Evolutionary conservation across 2,888 invertebrate genomes (phyloP), one percentile per base, ranked within the genome.

Genomic region (Zeuzera pyrina): DNA sequence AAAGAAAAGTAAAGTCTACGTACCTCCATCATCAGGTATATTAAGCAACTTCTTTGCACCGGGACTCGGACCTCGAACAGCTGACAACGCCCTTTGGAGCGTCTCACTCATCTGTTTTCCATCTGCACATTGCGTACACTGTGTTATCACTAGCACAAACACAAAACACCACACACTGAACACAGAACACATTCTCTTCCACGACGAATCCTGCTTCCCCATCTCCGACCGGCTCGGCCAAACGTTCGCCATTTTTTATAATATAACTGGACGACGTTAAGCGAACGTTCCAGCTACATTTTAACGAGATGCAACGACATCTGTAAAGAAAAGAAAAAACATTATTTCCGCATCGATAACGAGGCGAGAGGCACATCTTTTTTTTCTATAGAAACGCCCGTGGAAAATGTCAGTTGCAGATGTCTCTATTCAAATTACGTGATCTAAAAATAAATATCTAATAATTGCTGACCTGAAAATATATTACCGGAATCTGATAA

Each of bases 1-100:
- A n/a, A n/a, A n/a, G n/a, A 8, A 15, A 12, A 15, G 3, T 5
- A 29, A 29, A 6, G n/a, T 15, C 7, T 12, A 48, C 74, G 49
- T 28, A 84, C 84, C 84, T 84, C 83, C 84, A 74, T 84, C 84
- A 43, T 84, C 84, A 34, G 84, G 84, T 32, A 84, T 84, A 45
- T 84, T 84, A 13, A 84, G 68, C 59, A 84, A 52, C 54, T 84
- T 84, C 71, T 84, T 84, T 4, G 84, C 84, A 0, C 84, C 84
- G 27, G 84, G 84, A 41, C 84, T 84, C 24, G 84, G 84, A 1
- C 84, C 84, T 0, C 84, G 46, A 3, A 81, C 84, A 25, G 84
- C 84, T 12, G 84, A 84, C 59, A 84, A 58, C 52, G 84, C 84
- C 53, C 84, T 53, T 63, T 84, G 84, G 48, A 85, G 56, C 41